Percentiles rank a stretch among this genome's conserved stretches.
These are phyloP conservation scores for Ophraella communa DNA, from an alignment of 2,888 invertebrate genomes.

Conservation along the genomic window DNA sequence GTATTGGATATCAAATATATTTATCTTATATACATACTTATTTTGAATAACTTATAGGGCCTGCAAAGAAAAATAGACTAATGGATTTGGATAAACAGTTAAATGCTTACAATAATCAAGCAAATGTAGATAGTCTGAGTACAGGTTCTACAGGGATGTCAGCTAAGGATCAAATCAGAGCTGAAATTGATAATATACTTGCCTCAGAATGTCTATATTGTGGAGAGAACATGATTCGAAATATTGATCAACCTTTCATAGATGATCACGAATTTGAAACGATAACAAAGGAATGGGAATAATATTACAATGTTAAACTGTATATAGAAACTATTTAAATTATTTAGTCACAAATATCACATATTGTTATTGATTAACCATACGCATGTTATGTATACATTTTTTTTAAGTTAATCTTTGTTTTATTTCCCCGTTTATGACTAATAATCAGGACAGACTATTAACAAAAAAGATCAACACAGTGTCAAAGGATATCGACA, in stretches of 20 bases:
- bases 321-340: too few relatives aligned
- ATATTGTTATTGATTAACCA: too few relatives aligned
- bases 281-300: constrained; percentile 87
- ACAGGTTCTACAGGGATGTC: constrained; percentile 63
- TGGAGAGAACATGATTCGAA: constrained; percentile 89
- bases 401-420: too few relatives aligned
- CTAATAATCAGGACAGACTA: too few relatives aligned
- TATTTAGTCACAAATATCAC: too few relatives aligned
- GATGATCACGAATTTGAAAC: constrained; percentile 81
- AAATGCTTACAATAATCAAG: constrained; percentile 63
- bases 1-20: not conserved
- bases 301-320: too few relatives aligned
- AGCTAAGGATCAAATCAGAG: constrained; percentile 72
- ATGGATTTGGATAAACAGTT: constrained; percentile 70
- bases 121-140: constrained; percentile 63
- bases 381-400: too few relatives aligned
- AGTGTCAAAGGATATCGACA: too few relatives aligned
- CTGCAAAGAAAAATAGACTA: constrained; percentile 68
- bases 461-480: too few relatives aligned
- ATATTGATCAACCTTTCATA: constrained; percentile 89
- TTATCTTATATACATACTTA: not conserved
- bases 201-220: constrained; percentile 93
- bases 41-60: constrained; percentile 55
- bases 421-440: too few relatives aligned
- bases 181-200: constrained; percentile 86